Evolutionary conservation across 2,797 vertebrate genomes (phyloP).

Genomic region (Esox lucius): DNA sequence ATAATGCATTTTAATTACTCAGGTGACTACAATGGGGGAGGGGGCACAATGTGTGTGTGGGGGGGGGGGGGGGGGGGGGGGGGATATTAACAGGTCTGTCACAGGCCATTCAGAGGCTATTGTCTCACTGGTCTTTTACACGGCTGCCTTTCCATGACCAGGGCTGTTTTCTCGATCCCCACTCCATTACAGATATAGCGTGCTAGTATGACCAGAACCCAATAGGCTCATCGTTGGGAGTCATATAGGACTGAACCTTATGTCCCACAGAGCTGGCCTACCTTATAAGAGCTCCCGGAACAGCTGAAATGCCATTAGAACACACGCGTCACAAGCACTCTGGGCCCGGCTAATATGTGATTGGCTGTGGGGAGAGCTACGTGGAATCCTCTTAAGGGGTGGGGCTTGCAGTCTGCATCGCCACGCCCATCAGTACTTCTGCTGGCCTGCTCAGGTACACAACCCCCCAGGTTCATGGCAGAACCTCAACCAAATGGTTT

Average conservation of each 20-base stretch:
- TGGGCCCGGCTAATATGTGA: constrained; percentile 88
- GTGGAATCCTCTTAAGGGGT: constrained; percentile 82
- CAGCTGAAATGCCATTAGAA: constrained; percentile 89
- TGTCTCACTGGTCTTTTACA: constrained; percentile 91
- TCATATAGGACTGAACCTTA: constrained; percentile 51
- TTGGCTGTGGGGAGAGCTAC: constrained; percentile 83
- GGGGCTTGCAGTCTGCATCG: constrained; percentile 72
- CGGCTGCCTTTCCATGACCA: constrained; percentile 80
- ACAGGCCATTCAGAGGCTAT: constrained; percentile 90
- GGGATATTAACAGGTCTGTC: constrained; percentile 61
- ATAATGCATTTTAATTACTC: constrained; percentile 97
- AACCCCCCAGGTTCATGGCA: constrained; percentile 75
- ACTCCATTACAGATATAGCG: background rate
- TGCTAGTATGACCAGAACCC: no score
- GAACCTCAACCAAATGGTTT: constrained; percentile 67
- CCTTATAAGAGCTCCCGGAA: constrained; percentile 85
- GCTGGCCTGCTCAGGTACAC: constrained; percentile 84
- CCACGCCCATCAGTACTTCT: constrained; percentile 72
- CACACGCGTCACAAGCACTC: constrained; percentile 75
- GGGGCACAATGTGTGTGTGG: no score
- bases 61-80: no score
- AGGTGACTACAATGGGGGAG: constrained; percentile 87
- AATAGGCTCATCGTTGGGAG: background rate
- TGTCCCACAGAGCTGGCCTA: constrained; percentile 74
- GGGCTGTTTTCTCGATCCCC: background rate